A percentile compares a stretch with the other conserved stretches of the same genome.
These are phyloP conservation scores for Latrodectus geometricus DNA, from an alignment of 1,140 invertebrate genomes.

Conservation along the genomic window DNA sequence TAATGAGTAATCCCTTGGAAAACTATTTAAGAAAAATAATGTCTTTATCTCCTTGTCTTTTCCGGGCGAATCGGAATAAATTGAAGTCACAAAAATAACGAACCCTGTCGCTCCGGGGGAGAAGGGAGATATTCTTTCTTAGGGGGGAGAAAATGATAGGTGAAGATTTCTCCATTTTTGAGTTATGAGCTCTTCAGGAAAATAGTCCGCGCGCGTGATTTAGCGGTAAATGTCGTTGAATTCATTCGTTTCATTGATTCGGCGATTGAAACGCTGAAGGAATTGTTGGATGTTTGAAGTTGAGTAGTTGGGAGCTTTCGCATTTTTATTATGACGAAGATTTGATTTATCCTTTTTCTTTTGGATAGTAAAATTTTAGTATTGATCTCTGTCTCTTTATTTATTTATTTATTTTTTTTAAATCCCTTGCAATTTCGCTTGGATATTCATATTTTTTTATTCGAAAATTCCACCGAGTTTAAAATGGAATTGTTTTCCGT, in stretches of 20 bases:
- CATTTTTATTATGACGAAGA: too few relatives aligned
- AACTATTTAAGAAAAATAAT: slow-evolving; percentile 40
- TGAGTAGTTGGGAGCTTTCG: too few relatives aligned
- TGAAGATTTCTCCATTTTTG: slow-evolving; percentile 28
- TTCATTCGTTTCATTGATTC: neutral
- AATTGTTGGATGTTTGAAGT: neutral
- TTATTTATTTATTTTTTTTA: too few relatives aligned
- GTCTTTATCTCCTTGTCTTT: slow-evolving; percentile 19
- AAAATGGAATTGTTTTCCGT: too few relatives aligned
- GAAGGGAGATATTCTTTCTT: neutral
- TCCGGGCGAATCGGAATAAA: slow-evolving; percentile 24
- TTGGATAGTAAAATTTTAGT: too few relatives aligned
- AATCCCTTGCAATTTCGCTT: too few relatives aligned
- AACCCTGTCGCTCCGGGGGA: neutral
- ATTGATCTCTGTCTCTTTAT: too few relatives aligned
- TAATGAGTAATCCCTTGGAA: slow-evolving; percentile 6
- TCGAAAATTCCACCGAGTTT: too few relatives aligned
- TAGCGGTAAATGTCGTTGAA: slow-evolving; percentile 9
- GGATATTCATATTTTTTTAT: too few relatives aligned
- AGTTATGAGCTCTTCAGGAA: slow-evolving; percentile 13
- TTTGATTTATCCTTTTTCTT: too few relatives aligned
- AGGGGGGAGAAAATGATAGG: slow-evolving; percentile 1
- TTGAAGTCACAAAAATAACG: slow-evolving; percentile 29
- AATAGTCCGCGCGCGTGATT: slow-evolving; percentile 4
- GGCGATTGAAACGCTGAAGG: neutral